Base-by-base conservation (phyloP, 2,797 vertebrate genomes). In the Rhynchonycteris naso region DNA sequence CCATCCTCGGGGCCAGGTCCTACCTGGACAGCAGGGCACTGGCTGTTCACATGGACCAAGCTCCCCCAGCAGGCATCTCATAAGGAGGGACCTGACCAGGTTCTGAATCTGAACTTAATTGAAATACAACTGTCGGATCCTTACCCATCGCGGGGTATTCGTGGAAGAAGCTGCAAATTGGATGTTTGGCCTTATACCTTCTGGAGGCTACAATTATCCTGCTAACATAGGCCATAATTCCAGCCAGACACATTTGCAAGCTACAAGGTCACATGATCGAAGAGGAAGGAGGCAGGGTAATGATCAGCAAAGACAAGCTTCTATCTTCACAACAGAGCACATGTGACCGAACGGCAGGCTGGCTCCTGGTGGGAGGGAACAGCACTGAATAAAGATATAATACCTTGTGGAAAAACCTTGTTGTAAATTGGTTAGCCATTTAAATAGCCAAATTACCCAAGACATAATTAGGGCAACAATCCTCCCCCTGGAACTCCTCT, bases 401-500 rank as follows among this genome's bases (percentile, higher is more conserved):
- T 38, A 92, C 75, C 92, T 92, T 14, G 0, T 88, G 96, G 82
- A 96, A 95, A 95, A 90, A 87, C 71, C 80, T 81, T 47, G 85
- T 59, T 96, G 95, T 93, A 94, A 97, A 97, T 9, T 94, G 88
- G 96, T 89, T 94, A 71, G 93, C 95, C 86, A 96, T 94, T 91
- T 93, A 95, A 97, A 97, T 90, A 93, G 83, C 75, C 92, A 96
- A 97, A 97, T 96, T 96, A 96, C 76, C 93, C 80, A 96, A 96
- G 96, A 96, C 90, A 87, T 94, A 96, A 97, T 97, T 96, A 97
- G 96, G 92, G 75, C 94, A 90, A 85, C 94, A 74, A 86, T 59
- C 87, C 71, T 88, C 91, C 94, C 93, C 82, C 93, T 83, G 88
- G 92, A 96, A 94, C 92, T 90, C 90, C 93, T 91, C 9, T 80